Base-by-base conservation (phyloP, 2,797 vertebrate species). In the Echiichthys vipera region DNA sequence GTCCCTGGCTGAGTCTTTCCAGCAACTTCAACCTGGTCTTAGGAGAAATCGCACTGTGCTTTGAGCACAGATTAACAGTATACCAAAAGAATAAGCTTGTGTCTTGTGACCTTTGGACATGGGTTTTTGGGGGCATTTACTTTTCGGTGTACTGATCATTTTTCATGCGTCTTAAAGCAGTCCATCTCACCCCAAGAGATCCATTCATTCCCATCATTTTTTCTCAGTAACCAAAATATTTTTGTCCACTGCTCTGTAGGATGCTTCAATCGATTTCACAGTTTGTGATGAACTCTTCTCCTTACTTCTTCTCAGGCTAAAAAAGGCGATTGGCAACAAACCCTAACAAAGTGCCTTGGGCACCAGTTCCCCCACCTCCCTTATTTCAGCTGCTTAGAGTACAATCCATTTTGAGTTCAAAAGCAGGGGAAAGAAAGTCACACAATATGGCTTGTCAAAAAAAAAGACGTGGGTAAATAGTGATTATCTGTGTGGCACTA, bases 361-460 rank as follows among this genome's bases (percentile, higher is more conserved):
- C 45, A 40, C 10, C 1, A 20, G 71, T 30, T 74, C 37, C 64
- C 9, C 43, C 65, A 63, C 59, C 50, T 59, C 77, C 39, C 56
- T 25, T 45, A 76, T 78, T 71, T 45, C 42, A 74, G 80, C 69
- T 75, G 8, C 29, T 39, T 50, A n/a, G n/a, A n/a, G n/a, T n/a
- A 11, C 53, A 71, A 67, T 75, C 47, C 65, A 71, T 78, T 78
- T 71, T 24, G 9, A 65, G 51, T 79, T 65, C 51, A 75, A 61
- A 65, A 71, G 32, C 43, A 8, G 25, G n/a, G 22, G 22, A 54
- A 27, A 37, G 39, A n/a, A 73, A 24, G 5, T n/a, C 22, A 30
- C 18, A 49, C 49, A 69, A 53, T 67, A 58, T 71, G 29, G 20
- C 55, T 29, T 58, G 54, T 68, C 20, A 37, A 18, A 55, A 11